Conservation (phyloP, 2,113 vertebrate species). For the Hoplias malabaricus region DNA sequence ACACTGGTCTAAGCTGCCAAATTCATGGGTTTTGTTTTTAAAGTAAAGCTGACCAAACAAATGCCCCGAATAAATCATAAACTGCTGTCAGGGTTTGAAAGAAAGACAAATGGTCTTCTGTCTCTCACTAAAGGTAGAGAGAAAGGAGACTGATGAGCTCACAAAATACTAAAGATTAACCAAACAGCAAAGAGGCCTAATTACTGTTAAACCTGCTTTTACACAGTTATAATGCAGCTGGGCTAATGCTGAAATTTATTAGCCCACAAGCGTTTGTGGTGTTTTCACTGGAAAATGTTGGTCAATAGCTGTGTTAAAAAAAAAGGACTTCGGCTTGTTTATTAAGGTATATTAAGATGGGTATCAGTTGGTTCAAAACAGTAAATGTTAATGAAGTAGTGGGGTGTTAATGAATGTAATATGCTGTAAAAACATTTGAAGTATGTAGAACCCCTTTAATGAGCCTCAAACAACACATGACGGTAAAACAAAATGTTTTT, state of each 20-base stretch:
- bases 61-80: slow-evolving; percentile 37
- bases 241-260: slow-evolving; percentile 13
- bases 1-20: neutral
- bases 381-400: neutral
- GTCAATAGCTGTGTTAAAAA: slow-evolving; percentile 5
- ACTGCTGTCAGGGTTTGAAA: slow-evolving; percentile 14
- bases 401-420: neutral
- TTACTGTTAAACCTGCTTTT: slow-evolving; percentile 9
- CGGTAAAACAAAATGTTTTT: no score
- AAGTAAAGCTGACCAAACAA: slow-evolving; percentile 40
- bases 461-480: no score
- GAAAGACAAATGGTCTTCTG: slow-evolving; percentile 29
- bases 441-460: neutral
- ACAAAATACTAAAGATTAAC: slow-evolving; percentile 53
- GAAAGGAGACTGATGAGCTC: slow-evolving; percentile 56
- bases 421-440: slow-evolving; percentile 1
- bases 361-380: neutral
- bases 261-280: neutral
- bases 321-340: neutral
- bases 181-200: slow-evolving; percentile 55
- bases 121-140: slow-evolving; percentile 23
- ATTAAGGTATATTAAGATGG: no score
- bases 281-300: slow-evolving; percentile 2
- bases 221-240: neutral
- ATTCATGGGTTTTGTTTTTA: slow-evolving; percentile 24